Conservation (phyloP, 64 coral and sea anemone species). For the Porites lutea region DNA sequence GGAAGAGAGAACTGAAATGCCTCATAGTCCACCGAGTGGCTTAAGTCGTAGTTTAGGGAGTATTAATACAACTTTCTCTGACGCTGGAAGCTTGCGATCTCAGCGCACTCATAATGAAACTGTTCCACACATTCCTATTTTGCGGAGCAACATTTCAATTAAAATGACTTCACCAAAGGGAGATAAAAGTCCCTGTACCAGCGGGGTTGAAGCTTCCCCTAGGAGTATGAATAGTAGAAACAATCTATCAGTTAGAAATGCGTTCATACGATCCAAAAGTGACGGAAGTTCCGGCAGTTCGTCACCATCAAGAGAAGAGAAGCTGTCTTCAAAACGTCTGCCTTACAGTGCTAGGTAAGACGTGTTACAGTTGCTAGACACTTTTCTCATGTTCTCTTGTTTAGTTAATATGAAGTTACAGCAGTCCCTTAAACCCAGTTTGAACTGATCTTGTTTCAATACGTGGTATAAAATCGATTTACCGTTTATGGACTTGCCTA, state of each 20-base stretch:
- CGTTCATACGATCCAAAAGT: not conserved
- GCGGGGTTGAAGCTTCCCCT: not conserved
- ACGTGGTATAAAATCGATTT: too few relatives aligned
- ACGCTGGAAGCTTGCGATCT: not conserved
- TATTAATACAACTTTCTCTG: not conserved
- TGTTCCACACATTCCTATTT: not conserved
- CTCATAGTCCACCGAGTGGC: not conserved
- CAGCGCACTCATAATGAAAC: not conserved
- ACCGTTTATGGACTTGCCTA: too few relatives aligned
- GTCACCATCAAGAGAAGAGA: not conserved
- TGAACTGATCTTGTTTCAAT: too few relatives aligned
- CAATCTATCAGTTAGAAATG: not conserved
- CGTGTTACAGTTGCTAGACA: not conserved
- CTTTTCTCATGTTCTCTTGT: not conserved
- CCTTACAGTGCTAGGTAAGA: not conserved
- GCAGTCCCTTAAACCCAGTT: too few relatives aligned
- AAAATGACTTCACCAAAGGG: not conserved
- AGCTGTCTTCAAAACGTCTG: not conserved
- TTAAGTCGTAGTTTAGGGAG: conserved; percentile 39
- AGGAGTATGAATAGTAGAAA: not conserved
- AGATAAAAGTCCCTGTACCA: not conserved
- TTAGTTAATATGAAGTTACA: too few relatives aligned
- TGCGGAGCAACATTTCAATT: not conserved
- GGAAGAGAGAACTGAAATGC: not conserved
- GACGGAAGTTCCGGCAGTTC: not conserved